These are phyloP conservation scores for Anticlea derivata DNA, from an alignment of 2,888 invertebrate species.

Conservation along the genomic window DNA sequence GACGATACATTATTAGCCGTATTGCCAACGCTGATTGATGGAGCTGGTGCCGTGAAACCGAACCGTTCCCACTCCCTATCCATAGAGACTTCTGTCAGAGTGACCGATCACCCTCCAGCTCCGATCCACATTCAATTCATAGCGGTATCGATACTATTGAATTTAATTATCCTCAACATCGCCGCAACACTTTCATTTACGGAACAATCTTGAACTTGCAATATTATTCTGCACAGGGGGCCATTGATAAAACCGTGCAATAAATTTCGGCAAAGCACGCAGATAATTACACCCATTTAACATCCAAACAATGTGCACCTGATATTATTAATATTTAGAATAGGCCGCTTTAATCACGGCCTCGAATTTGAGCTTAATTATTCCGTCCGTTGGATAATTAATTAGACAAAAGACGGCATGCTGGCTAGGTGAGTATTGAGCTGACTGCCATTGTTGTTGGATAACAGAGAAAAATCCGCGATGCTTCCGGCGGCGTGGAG, in stretches of 20 bases:
- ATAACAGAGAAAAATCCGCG: constrained; percentile 74
- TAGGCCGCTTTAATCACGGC: constrained; percentile 61
- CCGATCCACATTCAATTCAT: constrained; percentile 48
- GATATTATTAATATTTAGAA: constrained; percentile 67
- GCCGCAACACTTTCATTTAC: constrained; percentile 39
- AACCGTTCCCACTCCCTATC: constrained; percentile 56
- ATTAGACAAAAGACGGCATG: constrained; percentile 73
- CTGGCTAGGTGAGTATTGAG: constrained; percentile 65
- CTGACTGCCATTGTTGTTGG: constrained; percentile 61
- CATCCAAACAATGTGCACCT: constrained; percentile 65
- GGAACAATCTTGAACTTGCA: constrained; percentile 48
- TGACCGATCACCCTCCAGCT: constrained; percentile 62
- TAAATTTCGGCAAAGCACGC: constrained; percentile 53
- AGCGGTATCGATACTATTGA: constrained; percentile 37
- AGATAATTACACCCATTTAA: constrained; percentile 62
- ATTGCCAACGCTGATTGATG: constrained; percentile 77
- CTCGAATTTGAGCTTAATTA: constrained; percentile 73
- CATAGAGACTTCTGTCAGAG: constrained; percentile 60
- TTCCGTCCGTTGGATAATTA: constrained; percentile 75
- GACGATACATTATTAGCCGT: constrained; percentile 74
- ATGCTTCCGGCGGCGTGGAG: constrained; percentile 66
- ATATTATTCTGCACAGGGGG: constrained; percentile 46
- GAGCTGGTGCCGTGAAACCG: constrained; percentile 52
- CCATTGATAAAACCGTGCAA: constrained; percentile 52
- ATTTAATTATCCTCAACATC: constrained; percentile 45